These are phyloP conservation scores for Ladona fulva DNA, from an alignment of 1,140 invertebrate genomes.

Conservation along the genomic window DNA sequence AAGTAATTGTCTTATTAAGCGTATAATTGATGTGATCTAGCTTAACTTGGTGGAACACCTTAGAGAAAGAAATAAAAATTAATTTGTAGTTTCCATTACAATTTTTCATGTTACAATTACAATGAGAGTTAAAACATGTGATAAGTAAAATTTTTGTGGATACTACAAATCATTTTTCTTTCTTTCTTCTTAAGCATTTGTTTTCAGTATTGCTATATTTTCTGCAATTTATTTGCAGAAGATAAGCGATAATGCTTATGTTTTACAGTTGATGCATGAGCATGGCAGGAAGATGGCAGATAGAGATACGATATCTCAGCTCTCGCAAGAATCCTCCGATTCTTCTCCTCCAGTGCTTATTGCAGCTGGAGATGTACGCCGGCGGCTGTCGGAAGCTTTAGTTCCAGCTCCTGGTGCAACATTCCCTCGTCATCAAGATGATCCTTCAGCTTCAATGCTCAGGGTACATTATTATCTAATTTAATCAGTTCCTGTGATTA, in stretches of 20 bases:
- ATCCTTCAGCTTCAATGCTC: constrained; percentile 95
- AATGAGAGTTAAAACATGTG: too few species aligned
- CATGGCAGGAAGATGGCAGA: constrained; percentile 28
- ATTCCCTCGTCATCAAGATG: constrained; percentile 87
- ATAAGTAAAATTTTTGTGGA: too few species aligned
- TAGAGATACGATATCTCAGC: constrained; percentile 79
- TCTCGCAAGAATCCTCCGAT: constrained; percentile 83
- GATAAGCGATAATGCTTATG: constrained; percentile 30
- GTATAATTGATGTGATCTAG: too few species aligned
- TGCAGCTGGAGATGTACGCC: constrained; percentile 84
- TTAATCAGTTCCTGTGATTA: too few species aligned
- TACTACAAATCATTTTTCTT: too few species aligned
- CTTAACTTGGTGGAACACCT: too few species aligned
- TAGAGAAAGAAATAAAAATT: too few species aligned
- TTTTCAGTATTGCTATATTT: constrained; percentile 11
- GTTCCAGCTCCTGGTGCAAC: constrained; percentile 64
- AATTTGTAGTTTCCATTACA: too few species aligned
- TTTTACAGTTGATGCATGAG: neutral
- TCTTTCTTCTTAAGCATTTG: too few species aligned
- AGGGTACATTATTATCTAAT: constrained; percentile 60
- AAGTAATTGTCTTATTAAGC: too few species aligned
- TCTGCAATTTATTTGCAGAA: constrained; percentile 1
- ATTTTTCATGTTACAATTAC: too few species aligned
- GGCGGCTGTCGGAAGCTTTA: constrained; percentile 78
- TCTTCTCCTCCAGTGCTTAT: constrained; percentile 70